Base-by-base conservation (phyloP, 2,797 vertebrate species). In the Crocodylus rhombifer region DNA sequence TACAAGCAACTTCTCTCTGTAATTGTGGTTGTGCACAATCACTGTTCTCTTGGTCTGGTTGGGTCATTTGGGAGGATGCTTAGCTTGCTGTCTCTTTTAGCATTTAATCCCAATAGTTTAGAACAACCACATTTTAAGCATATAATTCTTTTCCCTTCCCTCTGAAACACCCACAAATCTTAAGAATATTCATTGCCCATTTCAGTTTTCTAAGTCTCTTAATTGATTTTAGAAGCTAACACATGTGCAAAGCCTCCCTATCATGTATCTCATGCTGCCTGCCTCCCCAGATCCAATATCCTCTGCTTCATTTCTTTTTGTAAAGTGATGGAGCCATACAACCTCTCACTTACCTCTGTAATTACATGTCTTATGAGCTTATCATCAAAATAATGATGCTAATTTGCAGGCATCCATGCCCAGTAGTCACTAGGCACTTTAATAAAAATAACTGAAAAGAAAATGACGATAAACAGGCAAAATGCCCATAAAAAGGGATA, bases 381-480 rank as follows among this genome's bases (percentile, higher is more conserved):
- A 94, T 97, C 84, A 95, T 95, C 97, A 97, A 96, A 97, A 97
- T 95, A 97, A 98, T 93, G 86, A 94, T 97, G 97, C 96, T 97
- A 95, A 95, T 97, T 97, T 97, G 97, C 92, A 95, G 95, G 86
- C 95, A 97, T 95, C 94, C 85, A 91, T 0, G 93, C 95, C 96
- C 95, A 91, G 91, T 96, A 90, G 91, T 93, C 95, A 96, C 91
- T 96, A 95, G 96, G 92, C 79, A 6, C 92, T 89, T 97, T 95
- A 97, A 97, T 95, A 97, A 97, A 97, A 97, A 84, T 88, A 96
- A 85, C 97, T 95, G 75, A 97, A 96, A 96, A 81, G 77, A 94
- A 94, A 96, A 96, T 94, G 83, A 95, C 95, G 97, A 97, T 95
- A 97, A 98, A 96, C 95, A 97, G 96, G 97, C 96, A 97, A 97